Evolutionary conservation across 2,113 vertebrate species (phyloP).

Genomic region (Charadrius vociferus): DNA sequence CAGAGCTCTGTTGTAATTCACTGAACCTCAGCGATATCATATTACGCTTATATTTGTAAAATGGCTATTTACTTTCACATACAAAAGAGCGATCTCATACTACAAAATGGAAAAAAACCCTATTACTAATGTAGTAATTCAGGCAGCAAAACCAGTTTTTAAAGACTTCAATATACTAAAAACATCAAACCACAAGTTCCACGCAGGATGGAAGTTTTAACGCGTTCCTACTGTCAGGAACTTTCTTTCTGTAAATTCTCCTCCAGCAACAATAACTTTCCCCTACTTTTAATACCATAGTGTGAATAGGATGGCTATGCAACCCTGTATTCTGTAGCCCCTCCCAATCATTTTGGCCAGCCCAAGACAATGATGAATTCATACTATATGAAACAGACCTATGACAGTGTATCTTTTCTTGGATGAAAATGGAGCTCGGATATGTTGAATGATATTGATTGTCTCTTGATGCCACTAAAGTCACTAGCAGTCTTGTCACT

Average conservation of each 20-base stretch:
- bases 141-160: neutral
- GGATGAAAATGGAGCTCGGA: neutral
- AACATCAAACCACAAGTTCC: neutral
- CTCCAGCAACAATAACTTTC: neutral
- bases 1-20: conserved; percentile 7
- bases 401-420: neutral
- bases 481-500: neutral
- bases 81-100: neutral
- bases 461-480: neutral
- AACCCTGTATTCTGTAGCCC: neutral
- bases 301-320: neutral
- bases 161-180: neutral
- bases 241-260: neutral
- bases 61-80: neutral
- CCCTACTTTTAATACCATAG: neutral
- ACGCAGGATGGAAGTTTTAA: neutral
- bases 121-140: neutral
- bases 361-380: neutral
- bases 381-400: neutral
- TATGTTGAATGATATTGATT: neutral
- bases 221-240: neutral
- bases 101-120: neutral
- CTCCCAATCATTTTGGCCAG: neutral
- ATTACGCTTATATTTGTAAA: neutral
- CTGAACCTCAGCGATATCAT: neutral